Evolutionary conservation across 2,888 invertebrate genomes (phyloP), one percentile per base, ranked within the genome.

Genomic region (Pachycephus smyrnensis): DNA sequence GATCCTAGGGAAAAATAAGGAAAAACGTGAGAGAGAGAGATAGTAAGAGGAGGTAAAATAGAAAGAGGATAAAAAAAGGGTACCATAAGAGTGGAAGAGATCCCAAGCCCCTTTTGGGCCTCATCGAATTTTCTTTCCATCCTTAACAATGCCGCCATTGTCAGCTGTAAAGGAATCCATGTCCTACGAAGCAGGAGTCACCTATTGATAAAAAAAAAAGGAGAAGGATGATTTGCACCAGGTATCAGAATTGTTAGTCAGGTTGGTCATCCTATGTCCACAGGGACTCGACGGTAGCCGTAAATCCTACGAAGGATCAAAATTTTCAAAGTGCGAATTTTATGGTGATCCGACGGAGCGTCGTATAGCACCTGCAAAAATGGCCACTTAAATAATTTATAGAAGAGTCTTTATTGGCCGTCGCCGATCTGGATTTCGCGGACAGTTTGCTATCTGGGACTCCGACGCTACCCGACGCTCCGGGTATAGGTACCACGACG

Each of bases 371-470:
- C 71, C 71, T 31, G 31, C 15, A 71, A 33, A 33, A 71, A 71
- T 23, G 4, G 71, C 33, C 71, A 33, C 15, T 71, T 71, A 32
- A 71, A 71, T 71, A 71, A 71, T 71, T 31, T 23, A 71, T 33
- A 31, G 71, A 32, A 33, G 31, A 71, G 32, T 31, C 71, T 6
- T 75, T 69, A 40, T 75, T 71, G 37, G 71, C 55, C 12, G 36
- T 37, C 32, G 75, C 68, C 75, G 31, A 75, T 75, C 74, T 75
- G 37, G 77, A 75, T 77, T 77, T 75, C 75, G 76, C 77, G 75
- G 77, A 77, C 71, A 77, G 77, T 77, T 77, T 75, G 75, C 68
- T 75, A 75, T 77, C 69, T 77, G 77, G 75, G 75, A 37, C 75
- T 75, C 69, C 69, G 75, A 73, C 68, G 77, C 40, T 32, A 32